These are phyloP conservation scores for Psix sp. DNA, from an alignment of 1,140 invertebrate genomes.

Conservation along the genomic window DNA sequence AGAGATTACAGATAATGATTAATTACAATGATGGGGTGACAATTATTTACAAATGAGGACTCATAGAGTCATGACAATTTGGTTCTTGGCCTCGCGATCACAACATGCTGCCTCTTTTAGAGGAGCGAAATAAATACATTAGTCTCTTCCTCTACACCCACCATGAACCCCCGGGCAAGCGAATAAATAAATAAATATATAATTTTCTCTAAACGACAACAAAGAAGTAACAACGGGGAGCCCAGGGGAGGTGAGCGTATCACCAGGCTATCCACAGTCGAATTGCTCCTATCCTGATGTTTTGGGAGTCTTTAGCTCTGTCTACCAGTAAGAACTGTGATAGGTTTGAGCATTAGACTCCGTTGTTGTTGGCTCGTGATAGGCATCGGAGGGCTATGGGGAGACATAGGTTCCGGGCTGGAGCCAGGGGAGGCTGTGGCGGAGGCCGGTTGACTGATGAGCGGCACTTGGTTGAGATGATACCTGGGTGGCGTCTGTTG, in stretches of 20 bases:
- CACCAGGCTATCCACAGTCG: conserved; percentile 27
- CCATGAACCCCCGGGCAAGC: neutral
- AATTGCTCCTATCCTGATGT: conserved; percentile 5
- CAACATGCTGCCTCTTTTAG: no score
- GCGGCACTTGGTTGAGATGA: conserved; percentile 64
- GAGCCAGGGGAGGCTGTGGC: conserved; percentile 76
- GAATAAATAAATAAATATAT: conserved; percentile 38
- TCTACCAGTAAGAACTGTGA: conserved; percentile 72
- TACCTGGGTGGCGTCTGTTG: conserved; percentile 61
- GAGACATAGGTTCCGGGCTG: conserved; percentile 76
- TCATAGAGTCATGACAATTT: no score
- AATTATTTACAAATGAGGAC: neutral
- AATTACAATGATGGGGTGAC: conserved; percentile 3
- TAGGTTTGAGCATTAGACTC: conserved; percentile 71
- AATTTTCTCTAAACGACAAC: conserved; percentile 8
- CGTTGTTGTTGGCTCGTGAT: conserved; percentile 56
- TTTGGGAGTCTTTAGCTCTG: conserved; percentile 68
- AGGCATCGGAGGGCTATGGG: conserved; percentile 54
- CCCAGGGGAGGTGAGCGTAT: conserved; percentile 9
- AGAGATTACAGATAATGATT: conserved; percentile 24
- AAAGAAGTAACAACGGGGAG: conserved; percentile 19
- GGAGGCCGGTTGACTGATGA: conserved; percentile 68
- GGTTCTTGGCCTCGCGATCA: no score
- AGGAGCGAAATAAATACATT: neutral
- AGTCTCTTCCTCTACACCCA: neutral